phyloP scores from a whole-genome alignment of 2,797 vertebrate species.

The Triplophysa bombifrons region DNA sequence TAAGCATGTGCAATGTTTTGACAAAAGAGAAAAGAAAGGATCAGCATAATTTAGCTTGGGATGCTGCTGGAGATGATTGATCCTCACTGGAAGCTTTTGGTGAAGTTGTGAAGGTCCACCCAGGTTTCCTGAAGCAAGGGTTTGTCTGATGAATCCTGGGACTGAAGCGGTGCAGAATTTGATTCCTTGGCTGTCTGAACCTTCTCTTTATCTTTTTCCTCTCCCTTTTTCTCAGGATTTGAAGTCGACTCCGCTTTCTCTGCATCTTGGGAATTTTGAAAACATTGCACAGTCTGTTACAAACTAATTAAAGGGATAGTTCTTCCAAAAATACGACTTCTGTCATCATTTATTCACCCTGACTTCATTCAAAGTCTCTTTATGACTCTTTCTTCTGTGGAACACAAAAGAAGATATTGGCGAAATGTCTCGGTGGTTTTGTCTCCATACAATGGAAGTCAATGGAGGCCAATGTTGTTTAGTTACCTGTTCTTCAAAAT shows the following conservation, averaged over 20 bases:
- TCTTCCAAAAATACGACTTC: too few species aligned
- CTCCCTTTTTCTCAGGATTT: constrained; percentile 18
- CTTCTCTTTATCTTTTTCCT: constrained; percentile 13
- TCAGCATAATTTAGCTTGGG: constrained; percentile 4
- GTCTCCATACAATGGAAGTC: too few species aligned
- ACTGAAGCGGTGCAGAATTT: constrained; percentile 55
- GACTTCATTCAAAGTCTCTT: too few species aligned
- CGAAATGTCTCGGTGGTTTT: too few species aligned
- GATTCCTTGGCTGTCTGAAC: constrained; percentile 41
- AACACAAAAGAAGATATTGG: too few species aligned
- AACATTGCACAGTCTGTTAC: background rate
- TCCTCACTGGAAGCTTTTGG: constrained; percentile 89
- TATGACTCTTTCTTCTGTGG: too few species aligned
- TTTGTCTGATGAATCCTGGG: constrained; percentile 61
- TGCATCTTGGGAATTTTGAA: constrained; percentile 27
- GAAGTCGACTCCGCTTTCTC: background rate
- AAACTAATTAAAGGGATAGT: background rate
- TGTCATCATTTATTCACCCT: too few species aligned
- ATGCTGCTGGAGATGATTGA: background rate
- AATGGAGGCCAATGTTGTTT: too few species aligned
- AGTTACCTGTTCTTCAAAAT: too few species aligned
- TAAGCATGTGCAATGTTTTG: background rate
- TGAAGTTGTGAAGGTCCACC: constrained; percentile 88
- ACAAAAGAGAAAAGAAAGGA: background rate
- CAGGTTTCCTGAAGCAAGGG: constrained; percentile 78